Evolutionary conservation across 2,113 vertebrate species (phyloP).

Genomic region (Fregetta grallaria): DNA sequence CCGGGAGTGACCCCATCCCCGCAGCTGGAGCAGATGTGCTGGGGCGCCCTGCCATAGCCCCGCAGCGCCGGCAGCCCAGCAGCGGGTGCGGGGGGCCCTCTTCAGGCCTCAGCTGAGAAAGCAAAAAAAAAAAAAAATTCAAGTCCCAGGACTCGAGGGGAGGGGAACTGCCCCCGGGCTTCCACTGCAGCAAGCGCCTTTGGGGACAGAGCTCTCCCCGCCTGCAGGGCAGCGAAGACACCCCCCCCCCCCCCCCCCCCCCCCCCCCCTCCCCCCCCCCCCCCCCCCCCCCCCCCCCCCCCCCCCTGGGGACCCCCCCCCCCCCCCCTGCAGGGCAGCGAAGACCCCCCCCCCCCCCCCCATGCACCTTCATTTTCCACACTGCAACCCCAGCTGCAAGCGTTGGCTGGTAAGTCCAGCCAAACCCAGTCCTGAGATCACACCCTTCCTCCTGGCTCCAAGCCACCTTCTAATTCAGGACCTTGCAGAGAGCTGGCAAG

Average conservation of each 20-base stretch:
- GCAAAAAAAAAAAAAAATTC: not conserved
- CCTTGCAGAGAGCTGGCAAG: not conserved
- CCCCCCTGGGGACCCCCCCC: no score
- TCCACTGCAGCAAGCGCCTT: not conserved
- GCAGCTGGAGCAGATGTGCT: not conserved
- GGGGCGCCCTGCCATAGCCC: rapidly evolving
- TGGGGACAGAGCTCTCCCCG: not conserved
- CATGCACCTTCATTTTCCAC: no score
- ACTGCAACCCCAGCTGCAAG: no score
- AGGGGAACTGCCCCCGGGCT: not conserved
- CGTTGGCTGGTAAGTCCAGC: rapidly evolving
- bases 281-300: no score
- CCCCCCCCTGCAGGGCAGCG: rapidly evolving
- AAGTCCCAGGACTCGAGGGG: no score
- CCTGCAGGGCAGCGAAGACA: rapidly evolving
- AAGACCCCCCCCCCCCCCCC: no score
- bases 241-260: no score
- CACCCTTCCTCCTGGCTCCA: not conserved
- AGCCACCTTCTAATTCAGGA: not conserved
- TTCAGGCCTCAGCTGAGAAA: not conserved
- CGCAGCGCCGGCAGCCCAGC: not conserved
- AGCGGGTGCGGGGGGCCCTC: not conserved
- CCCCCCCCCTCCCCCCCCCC: no score
- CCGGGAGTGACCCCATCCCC: not conserved
- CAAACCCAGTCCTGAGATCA: rapidly evolving